Conservation (phyloP, 2,113 vertebrate species). For the Kryptolebias marmoratus region DNA sequence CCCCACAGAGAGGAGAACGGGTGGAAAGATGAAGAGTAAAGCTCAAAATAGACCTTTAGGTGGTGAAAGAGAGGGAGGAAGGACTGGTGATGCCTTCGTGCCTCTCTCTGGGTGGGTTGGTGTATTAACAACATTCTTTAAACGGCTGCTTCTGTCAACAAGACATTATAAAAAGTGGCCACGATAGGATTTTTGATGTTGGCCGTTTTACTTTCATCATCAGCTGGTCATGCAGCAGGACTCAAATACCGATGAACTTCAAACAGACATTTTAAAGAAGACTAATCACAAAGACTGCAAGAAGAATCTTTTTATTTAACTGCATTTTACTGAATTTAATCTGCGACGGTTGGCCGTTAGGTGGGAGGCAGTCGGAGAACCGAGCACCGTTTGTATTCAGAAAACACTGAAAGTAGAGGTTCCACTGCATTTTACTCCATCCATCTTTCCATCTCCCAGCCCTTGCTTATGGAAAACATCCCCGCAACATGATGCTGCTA, state of each 20-base stretch:
- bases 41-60: background rate
- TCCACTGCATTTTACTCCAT: too few relatives aligned
- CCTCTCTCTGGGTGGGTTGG: background rate
- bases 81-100: background rate
- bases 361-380: too few relatives aligned
- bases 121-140: background rate
- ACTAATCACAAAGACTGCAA: too few relatives aligned
- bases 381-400: too few relatives aligned
- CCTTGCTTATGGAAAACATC: too few relatives aligned
- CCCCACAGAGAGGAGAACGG: background rate
- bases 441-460: too few relatives aligned
- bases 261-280: too few relatives aligned
- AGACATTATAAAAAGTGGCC: slow-evolving; percentile 20
- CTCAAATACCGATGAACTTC: background rate
- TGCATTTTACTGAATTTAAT: too few relatives aligned
- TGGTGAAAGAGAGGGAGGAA: background rate
- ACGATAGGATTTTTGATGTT: slow-evolving; percentile 8
- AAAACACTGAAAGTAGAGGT: too few relatives aligned
- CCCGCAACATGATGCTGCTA: too few relatives aligned
- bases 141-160: slow-evolving; percentile 9
- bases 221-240: background rate
- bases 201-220: background rate
- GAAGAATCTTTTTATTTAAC: too few relatives aligned
- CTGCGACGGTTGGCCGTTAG: too few relatives aligned
- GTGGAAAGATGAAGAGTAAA: background rate